These are phyloP conservation scores for Canis aureus DNA, from an alignment of 2,113 vertebrate species.

Conservation along the genomic window DNA sequence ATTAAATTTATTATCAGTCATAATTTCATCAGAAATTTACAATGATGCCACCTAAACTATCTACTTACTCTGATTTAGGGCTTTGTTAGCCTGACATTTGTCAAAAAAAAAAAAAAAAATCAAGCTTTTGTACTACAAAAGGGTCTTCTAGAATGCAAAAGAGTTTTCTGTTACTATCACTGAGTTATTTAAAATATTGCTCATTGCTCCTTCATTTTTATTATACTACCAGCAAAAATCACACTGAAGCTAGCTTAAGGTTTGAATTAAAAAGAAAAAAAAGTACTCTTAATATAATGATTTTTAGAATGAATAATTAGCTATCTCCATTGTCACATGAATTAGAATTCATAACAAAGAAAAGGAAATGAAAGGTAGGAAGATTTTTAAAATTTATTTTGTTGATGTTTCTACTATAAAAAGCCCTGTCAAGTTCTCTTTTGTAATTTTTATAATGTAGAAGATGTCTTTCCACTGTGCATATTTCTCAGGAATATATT, in stretches of 20 bases:
- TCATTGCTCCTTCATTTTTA: slow-evolving; percentile 1
- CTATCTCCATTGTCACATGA: slow-evolving; percentile 42
- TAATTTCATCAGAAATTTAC: background rate
- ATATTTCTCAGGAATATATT: slow-evolving; percentile 67
- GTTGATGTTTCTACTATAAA: slow-evolving; percentile 67
- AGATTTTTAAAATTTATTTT: slow-evolving; percentile 65
- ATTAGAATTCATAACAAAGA: slow-evolving; percentile 67
- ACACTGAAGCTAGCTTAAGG: background rate
- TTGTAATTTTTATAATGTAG: slow-evolving; percentile 55
- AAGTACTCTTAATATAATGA: slow-evolving; percentile 41
- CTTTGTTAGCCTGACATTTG: slow-evolving; percentile 27
- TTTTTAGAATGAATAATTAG: slow-evolving; percentile 69
- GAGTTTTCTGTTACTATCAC: background rate
- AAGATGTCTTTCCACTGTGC: slow-evolving; percentile 16
- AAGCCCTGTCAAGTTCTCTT: slow-evolving; percentile 64
- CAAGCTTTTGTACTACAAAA: background rate
- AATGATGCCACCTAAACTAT: background rate
- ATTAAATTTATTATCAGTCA: background rate
- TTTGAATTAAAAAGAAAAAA: background rate
- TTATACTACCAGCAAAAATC: background rate
- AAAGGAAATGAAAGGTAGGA: slow-evolving; percentile 59
- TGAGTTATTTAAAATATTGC: slow-evolving; percentile 39
- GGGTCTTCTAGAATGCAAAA: background rate
- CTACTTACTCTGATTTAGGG: background rate
- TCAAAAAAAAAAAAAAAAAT: background rate